Evolutionary conservation across 2,797 vertebrate species (phyloP).

Genomic region (Oryzias sinensis): DNA sequence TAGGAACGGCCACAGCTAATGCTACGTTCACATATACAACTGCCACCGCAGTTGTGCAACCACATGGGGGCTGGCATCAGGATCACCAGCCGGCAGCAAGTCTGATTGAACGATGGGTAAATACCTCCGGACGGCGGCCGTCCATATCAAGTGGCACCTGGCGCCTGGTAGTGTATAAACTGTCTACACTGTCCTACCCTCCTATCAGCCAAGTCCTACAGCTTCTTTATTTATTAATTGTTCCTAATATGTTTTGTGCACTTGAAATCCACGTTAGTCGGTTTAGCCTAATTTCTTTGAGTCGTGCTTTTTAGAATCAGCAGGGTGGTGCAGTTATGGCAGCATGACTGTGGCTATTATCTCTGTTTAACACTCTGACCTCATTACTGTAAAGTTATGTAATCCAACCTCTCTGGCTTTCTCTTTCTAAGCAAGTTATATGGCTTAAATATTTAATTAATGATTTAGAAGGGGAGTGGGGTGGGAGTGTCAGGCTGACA

Average conservation of each 20-base stretch:
- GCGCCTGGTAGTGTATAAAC: no score
- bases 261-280: background rate
- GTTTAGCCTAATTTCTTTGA: conserved; percentile 1
- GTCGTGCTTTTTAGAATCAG: background rate
- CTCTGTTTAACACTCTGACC: conserved; percentile 15
- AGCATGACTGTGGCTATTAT: background rate
- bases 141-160: no score
- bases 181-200: no score
- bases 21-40: no score
- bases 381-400: background rate
- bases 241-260: background rate
- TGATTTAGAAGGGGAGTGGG: conserved; percentile 22
- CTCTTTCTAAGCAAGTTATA: conserved; percentile 13
- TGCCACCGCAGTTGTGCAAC: no score
- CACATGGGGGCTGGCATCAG: no score
- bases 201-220: no score
- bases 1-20: no score
- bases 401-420: background rate
- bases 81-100: no score
- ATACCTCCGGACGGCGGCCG: no score
- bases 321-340: conserved; percentile 1
- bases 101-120: no score
- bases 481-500: conserved; percentile 18
- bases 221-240: background rate
- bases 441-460: conserved; percentile 7